These are phyloP conservation scores for Fabriciana adippe DNA, from an alignment of 2,888 invertebrate genomes.

Conservation along the genomic window DNA sequence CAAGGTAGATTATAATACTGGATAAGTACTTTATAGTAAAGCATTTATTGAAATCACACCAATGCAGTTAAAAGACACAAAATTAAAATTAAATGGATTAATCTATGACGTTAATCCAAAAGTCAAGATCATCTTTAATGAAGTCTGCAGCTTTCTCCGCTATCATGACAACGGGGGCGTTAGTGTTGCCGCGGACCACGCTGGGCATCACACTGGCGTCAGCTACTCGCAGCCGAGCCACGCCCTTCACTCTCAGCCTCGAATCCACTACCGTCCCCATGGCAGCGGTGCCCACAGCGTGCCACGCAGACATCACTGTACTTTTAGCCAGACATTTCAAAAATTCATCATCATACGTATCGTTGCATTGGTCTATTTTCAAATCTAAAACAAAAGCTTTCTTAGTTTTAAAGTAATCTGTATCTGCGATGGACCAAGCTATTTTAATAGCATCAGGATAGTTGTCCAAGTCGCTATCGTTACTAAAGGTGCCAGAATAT, in stretches of 20 bases:
- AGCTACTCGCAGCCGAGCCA: conserved; percentile 57
- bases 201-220: conserved; percentile 70
- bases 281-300: conserved; percentile 66
- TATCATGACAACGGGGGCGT: conserved; percentile 70
- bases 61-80: background rate
- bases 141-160: conserved; percentile 66
- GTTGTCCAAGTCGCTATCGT: conserved; percentile 52
- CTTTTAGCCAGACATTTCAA: conserved; percentile 68
- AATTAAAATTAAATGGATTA: background rate
- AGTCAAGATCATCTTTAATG: conserved; percentile 52
- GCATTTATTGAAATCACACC: background rate
- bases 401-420: conserved; percentile 56
- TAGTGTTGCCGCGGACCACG: conserved; percentile 66
- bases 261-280: conserved; percentile 64
- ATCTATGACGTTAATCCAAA: background rate
- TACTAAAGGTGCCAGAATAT: conserved; percentile 59
- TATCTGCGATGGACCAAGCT: conserved; percentile 53
- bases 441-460: conserved; percentile 55
- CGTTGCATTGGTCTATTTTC: conserved; percentile 50
- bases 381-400: conserved; percentile 55
- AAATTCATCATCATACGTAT: conserved; percentile 53
- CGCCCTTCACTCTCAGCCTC: conserved; percentile 53
- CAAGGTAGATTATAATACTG: conserved; percentile 7
- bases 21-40: background rate
- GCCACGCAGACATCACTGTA: conserved; percentile 67